phyloP scores from a whole-genome alignment of 2,113 vertebrate species.

The Thinocorus orbignyianus region DNA sequence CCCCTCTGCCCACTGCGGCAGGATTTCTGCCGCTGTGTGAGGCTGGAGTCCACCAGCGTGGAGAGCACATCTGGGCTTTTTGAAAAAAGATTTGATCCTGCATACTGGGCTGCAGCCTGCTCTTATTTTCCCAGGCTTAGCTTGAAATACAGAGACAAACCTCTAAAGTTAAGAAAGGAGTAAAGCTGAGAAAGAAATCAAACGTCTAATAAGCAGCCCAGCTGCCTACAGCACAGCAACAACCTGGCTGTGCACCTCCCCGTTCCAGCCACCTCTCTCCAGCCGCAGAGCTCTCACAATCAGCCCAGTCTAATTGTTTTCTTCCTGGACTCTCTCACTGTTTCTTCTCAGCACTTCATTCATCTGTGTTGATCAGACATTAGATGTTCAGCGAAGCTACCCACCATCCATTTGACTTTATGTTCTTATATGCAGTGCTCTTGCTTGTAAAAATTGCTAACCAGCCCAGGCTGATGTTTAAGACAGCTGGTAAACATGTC shows the following conservation, averaged over 20 bases:
- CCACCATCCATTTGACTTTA: not conserved
- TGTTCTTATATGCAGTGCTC: rapidly evolving
- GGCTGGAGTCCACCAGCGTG: not conserved
- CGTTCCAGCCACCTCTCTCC: not conserved
- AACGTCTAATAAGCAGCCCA: not conserved
- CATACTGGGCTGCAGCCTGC: not conserved
- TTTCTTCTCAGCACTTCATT: not conserved
- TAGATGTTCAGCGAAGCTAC: not conserved
- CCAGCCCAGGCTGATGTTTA: not conserved
- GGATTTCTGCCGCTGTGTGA: not conserved
- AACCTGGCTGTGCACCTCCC: not conserved
- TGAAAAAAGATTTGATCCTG: not conserved
- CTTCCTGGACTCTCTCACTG: not conserved
- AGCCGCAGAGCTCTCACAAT: not conserved
- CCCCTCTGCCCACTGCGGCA: not conserved
- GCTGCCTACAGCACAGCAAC: not conserved
- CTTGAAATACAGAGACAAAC: not conserved
- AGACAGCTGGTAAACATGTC: not conserved
- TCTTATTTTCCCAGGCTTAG: not conserved
- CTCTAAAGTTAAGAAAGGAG: not conserved
- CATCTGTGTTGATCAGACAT: not conserved
- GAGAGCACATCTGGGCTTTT: not conserved
- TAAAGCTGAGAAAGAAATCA: not conserved
- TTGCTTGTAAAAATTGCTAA: not conserved
- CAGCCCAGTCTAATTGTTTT: not conserved